Conservation (phyloP, 1,140 invertebrate species). For the Nautilus pompilius region DNA sequence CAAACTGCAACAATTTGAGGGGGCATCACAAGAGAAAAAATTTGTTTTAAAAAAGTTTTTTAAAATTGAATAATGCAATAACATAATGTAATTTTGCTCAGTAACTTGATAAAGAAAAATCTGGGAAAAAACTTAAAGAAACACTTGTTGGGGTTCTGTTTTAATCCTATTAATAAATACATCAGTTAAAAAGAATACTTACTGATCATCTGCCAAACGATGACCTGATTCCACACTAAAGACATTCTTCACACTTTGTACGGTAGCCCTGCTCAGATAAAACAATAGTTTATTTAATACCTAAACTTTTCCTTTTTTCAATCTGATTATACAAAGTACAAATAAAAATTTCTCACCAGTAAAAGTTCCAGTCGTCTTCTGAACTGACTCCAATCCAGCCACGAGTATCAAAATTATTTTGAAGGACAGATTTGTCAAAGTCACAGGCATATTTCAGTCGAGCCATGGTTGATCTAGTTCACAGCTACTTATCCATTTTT, state of each 20-base stretch:
- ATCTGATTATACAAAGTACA: constrained; percentile 8
- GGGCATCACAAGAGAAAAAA: too few relatives aligned
- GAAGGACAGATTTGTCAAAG: constrained; percentile 90
- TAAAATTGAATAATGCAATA: too few relatives aligned
- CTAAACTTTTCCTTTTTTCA: too few relatives aligned
- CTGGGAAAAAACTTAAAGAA: too few relatives aligned
- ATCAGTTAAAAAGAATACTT: constrained; percentile 48
- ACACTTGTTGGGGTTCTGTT: too few relatives aligned
- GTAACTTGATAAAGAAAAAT: too few relatives aligned
- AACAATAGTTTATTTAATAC: too few relatives aligned
- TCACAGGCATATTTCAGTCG: constrained; percentile 76
- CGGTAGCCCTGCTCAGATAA: constrained; percentile 78
- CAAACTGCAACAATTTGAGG: too few relatives aligned
- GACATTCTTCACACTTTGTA: constrained; percentile 82
- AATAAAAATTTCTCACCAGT: constrained; percentile 75
- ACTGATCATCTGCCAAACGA: constrained; percentile 88
- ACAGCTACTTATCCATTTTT: neutral
- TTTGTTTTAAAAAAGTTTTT: too few relatives aligned
- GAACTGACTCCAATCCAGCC: constrained; percentile 87
- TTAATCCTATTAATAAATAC: too few relatives aligned
- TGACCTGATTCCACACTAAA: constrained; percentile 92
- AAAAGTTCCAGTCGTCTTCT: constrained; percentile 96
- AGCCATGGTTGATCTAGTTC: constrained; percentile 16
- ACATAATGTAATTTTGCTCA: too few relatives aligned
- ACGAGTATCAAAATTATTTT: constrained; percentile 89